Conservation (phyloP, 2,113 vertebrate species). For the Actinemys pallida region DNA sequence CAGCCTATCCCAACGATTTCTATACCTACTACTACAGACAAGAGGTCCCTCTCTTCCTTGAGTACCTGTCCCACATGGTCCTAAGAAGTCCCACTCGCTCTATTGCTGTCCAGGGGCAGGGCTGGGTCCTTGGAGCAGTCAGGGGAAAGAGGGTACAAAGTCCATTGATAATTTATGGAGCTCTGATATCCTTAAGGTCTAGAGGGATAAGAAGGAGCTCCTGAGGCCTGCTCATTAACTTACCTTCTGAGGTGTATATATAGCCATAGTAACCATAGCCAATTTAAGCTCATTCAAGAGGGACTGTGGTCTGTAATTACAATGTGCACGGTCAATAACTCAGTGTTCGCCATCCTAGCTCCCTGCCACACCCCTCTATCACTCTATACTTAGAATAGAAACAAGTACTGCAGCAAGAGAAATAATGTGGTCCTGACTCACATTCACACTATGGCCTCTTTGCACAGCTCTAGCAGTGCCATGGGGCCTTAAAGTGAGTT, state of each 20-base stretch:
- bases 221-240: not conserved
- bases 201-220: not conserved
- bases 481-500: not conserved
- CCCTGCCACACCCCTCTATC: not conserved
- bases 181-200: not conserved
- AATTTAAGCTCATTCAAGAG: not conserved
- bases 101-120: not conserved
- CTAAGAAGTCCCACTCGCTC: not conserved
- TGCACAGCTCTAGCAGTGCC: not conserved
- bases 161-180: not conserved
- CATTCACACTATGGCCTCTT: not conserved
- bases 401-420: not conserved
- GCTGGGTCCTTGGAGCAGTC: not conserved
- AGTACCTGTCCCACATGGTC: not conserved
- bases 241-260: not conserved
- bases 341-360: not conserved
- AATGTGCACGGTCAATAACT: not conserved
- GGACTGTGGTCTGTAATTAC: not conserved
- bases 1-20: not conserved
- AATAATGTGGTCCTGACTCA: not conserved
- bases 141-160: not conserved
- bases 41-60: not conserved
- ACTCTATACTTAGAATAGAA: not conserved
- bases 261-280: rapidly evolving
- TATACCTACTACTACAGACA: not conserved